Evolutionary conservation across 2,888 invertebrate species (phyloP), one percentile per base, ranked within the genome.

Genomic region (Eucera pruinosa): DNA sequence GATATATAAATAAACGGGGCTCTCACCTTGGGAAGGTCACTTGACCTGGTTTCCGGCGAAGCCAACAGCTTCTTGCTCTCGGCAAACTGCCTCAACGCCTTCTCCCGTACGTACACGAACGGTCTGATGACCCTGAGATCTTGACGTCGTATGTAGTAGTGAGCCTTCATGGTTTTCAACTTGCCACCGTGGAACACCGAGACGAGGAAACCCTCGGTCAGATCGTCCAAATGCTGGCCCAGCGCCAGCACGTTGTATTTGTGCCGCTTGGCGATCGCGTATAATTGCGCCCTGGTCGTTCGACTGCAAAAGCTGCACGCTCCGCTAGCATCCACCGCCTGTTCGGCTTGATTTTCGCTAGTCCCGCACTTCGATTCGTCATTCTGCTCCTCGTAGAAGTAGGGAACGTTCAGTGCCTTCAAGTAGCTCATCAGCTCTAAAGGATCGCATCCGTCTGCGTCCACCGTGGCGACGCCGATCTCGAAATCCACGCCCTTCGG

Each of bases 221-320:
- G 94, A 91, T 97, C 97, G 92, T 98, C 97, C 62, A 98, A 93
- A 90, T 96, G 96, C 90, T 98, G 97, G 1, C 97, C 97, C 39
- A 98, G 93, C 0, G 97, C 97, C n/a, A 97, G 93, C 2, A 97
- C 97, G 90, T 97, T 96, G 93, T 97, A 98, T 0, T 95, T 95
- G 85, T 96, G 95, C 67, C 95, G 94, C 78, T 95, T 94, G 0
- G 97, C 97, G 33, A 96, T 94, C 0, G 95, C 93, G 90, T 97
- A 97, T 43, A 97, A 94, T 76, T 96, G 94, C 5, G 96, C 95
- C 15, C 97, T 94, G 80, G 95, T 95, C 90, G 95, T 94, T 74
- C 96, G 94, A 57, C 95, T 94, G 88, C 96, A 95, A 93, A 97
- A 97, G 88, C 96, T 96, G 87, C 95, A 95, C 15, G 87, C 76